Evolutionary conservation across 2,797 vertebrate species (phyloP), one percentile per base, ranked within the genome.

Genomic region (Serranus cabrilla): DNA sequence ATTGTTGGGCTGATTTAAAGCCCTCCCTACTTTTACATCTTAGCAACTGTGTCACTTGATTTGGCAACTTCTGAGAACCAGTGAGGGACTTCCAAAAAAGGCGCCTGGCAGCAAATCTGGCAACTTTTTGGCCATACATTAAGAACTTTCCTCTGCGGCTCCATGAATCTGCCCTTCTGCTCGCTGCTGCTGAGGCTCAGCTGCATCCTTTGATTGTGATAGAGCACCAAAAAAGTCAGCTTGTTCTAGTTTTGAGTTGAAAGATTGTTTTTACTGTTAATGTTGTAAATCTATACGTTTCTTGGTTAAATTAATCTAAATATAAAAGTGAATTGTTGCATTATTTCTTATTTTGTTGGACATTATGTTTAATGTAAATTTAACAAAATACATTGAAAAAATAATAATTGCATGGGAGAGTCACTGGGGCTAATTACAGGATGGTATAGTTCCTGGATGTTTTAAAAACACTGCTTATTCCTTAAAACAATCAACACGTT

Each of bases 191-290:
- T 17, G 18, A 68, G 58, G 54, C 51, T 66, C 64, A 52, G 59
- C 64, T 59, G 71, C 14, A 4, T 67, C 65, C 66, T 46, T 17
- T 39, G 47, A 54, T 20, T 25, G 55, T 71, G 47, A 68, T 40
- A 46, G 39, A 39, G 39, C 40, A n/a, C 7, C n/a, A 43, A 37
- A 67, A 49, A 18, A 49, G 49, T 46, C 14, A 13, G 11, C 9
- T 11, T 21, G 21, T n/a, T 47, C 62, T 76, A 8, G 0, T 20
- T 66, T 66, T 50, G 7, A 45, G 13, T 56, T 39, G 7, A 58
- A 71, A 52, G 13, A 39, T 18, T 27, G 1, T 20, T 51, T 23
- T 25, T 0, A 9, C 4, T 31, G 27, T 31, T 6, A 31, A 31
- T n/a, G n/a, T n/a, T n/a, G n/a, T n/a, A n/a, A n/a, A n/a, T n/a